phyloP scores from a whole-genome alignment of 2,888 invertebrate species.

The Pachliopta kotzebuea region DNA sequence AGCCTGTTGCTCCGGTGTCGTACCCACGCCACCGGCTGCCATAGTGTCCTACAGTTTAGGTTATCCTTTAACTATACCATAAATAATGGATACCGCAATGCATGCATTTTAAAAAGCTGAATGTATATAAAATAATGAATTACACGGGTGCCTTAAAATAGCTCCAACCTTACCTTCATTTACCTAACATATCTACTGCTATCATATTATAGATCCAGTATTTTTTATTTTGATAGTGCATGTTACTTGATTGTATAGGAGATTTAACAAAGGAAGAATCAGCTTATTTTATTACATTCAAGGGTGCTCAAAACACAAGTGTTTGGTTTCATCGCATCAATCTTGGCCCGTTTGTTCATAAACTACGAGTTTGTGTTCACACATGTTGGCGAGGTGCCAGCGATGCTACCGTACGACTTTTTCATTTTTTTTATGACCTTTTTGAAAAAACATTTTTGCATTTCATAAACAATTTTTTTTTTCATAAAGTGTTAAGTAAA shows the following conservation, averaged over 20 bases:
- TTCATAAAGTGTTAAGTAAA: no score
- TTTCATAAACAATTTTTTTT: no score
- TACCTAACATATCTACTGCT: no score
- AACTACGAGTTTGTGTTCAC: slow-evolving; percentile 28
- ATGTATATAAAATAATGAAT: neutral
- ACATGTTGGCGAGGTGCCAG: slow-evolving; percentile 15
- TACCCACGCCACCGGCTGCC: slow-evolving; percentile 79
- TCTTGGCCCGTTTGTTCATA: slow-evolving; percentile 18
- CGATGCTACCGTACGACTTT: slow-evolving; percentile 20
- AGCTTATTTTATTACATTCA: slow-evolving; percentile 1
- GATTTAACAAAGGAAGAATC: neutral
- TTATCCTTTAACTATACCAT: no score
- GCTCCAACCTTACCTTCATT: no score
- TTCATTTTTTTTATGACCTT: neutral
- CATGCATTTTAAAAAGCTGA: neutral
- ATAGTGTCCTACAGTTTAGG: slow-evolving; percentile 80
- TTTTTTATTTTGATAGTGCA: neutral
- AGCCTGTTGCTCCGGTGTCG: slow-evolving; percentile 89
- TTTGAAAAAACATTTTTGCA: no score
- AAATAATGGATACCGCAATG: neutral
- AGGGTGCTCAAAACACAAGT: neutral
- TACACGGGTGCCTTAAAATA: neutral
- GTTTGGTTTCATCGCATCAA: slow-evolving; percentile 4
- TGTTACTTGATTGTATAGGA: neutral
- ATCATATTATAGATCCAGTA: no score